Percentiles rank a stretch among this genome's conserved stretches.
Conservation (phyloP, 2,888 invertebrate genomes). For the Ecdyonurus torrentis region DNA sequence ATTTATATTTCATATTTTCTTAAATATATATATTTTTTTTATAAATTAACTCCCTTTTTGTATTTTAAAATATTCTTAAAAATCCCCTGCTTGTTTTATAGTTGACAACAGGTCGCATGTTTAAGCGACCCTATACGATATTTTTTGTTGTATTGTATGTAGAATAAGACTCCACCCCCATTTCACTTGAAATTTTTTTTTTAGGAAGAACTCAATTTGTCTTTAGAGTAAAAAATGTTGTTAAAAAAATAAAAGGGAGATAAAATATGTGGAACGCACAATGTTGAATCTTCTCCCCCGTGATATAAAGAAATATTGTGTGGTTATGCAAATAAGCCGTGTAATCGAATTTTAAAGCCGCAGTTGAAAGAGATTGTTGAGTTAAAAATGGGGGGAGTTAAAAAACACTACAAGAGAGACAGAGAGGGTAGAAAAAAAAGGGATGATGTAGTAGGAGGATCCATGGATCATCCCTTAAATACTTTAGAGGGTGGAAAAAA, state of each 20-base stretch:
- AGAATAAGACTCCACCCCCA: not conserved
- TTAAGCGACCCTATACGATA: not conserved
- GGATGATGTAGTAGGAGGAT: not conserved
- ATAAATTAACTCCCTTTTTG: not conserved
- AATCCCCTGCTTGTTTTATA: no score
- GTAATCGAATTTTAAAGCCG: slow-evolving; percentile 3
- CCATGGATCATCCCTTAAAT: not conserved
- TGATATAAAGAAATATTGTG: not conserved
- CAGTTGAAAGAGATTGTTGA: no score
- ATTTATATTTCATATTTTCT: not conserved
- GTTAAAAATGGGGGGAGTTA: no score
- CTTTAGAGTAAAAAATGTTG: not conserved
- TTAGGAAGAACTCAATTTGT: slow-evolving; percentile 1
- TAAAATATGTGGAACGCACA: no score
- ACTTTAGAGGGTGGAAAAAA: not conserved
- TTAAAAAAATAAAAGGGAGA: not conserved
- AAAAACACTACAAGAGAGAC: no score
- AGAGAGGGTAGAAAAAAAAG: not conserved
- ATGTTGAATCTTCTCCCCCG: no score
- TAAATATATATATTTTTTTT: not conserved
- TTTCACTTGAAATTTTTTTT: no score
- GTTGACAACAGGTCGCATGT: not conserved
- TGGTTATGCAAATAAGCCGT: slow-evolving; percentile 3
- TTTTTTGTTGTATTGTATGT: not conserved
- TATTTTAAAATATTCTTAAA: no score